Conservation (phyloP, 2,888 invertebrate species). For the Leptogaster cylindrica region DNA sequence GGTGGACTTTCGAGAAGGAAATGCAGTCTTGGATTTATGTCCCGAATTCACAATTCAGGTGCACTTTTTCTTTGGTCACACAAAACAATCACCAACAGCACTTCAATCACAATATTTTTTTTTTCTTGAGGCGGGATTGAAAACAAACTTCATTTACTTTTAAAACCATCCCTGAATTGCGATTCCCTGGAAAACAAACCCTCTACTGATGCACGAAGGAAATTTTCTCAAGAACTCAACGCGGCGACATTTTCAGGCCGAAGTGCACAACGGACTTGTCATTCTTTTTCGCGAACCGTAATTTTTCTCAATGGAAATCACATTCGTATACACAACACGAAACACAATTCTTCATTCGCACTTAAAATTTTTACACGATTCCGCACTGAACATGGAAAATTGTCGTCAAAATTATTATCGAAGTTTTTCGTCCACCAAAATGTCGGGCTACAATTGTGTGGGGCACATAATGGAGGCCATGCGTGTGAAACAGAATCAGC, state of each 20-base stretch:
- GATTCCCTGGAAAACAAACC: no score
- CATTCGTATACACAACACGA: not conserved
- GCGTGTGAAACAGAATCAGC: constrained; percentile 9
- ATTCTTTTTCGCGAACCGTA: not conserved
- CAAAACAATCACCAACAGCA: no score
- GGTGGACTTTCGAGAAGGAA: no score
- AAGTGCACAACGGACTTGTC: constrained; percentile 27
- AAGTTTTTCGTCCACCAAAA: constrained; percentile 38
- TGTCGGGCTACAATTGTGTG: constrained; percentile 38
- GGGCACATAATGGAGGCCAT: constrained; percentile 16
- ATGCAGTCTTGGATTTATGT: no score
- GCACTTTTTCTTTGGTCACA: no score
- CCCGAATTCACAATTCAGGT: no score
- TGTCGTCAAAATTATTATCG: constrained; percentile 26
- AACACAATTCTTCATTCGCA: not conserved
- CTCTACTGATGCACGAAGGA: not conserved
- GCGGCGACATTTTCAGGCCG: constrained; percentile 35
- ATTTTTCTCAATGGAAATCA: not conserved
- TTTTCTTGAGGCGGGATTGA: no score
- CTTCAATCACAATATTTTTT: no score
- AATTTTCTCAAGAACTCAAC: constrained; percentile 15
- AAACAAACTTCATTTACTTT: no score
- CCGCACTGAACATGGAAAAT: constrained; percentile 12
- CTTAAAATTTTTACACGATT: constrained; percentile 10
- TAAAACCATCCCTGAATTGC: no score